Conservation (phyloP, 2,113 vertebrate species). For the Copsychus sechellarum region DNA sequence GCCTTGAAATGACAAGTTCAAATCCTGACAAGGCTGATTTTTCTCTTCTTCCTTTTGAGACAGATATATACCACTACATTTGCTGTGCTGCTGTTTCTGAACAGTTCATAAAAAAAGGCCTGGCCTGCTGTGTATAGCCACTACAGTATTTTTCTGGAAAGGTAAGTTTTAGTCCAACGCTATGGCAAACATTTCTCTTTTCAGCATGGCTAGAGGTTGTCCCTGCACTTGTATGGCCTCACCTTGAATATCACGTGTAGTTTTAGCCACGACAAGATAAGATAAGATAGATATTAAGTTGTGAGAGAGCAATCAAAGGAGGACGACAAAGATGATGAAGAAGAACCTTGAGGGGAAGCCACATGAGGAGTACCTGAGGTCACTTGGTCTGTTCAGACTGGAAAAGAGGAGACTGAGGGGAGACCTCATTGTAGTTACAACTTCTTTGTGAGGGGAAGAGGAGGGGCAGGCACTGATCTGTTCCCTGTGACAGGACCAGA, state of each 20-base stretch:
- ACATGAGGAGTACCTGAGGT: neutral
- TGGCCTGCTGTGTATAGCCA: neutral
- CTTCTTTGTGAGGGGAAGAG: neutral
- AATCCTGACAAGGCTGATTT: neutral
- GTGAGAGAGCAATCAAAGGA: neutral
- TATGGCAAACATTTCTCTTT: neutral
- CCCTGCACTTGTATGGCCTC: neutral
- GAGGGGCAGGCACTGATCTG: neutral
- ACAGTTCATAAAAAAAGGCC: neutral
- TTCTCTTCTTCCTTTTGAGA: neutral
- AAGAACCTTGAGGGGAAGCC: neutral
- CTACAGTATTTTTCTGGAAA: neutral
- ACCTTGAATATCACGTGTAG: neutral
- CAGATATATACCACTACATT: neutral
- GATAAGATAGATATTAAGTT: neutral
- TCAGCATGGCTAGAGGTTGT: neutral
- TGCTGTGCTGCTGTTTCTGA: neutral
- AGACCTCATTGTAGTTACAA: neutral
- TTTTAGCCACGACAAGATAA: neutral
- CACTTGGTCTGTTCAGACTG: neutral
- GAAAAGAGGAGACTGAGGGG: neutral
- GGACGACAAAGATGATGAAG: neutral
- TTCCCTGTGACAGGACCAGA: accelerated
- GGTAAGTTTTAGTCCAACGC: neutral
- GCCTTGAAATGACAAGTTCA: neutral